Conservation (phyloP, 2,797 vertebrate genomes). For the Eidolon dupreanum region DNA sequence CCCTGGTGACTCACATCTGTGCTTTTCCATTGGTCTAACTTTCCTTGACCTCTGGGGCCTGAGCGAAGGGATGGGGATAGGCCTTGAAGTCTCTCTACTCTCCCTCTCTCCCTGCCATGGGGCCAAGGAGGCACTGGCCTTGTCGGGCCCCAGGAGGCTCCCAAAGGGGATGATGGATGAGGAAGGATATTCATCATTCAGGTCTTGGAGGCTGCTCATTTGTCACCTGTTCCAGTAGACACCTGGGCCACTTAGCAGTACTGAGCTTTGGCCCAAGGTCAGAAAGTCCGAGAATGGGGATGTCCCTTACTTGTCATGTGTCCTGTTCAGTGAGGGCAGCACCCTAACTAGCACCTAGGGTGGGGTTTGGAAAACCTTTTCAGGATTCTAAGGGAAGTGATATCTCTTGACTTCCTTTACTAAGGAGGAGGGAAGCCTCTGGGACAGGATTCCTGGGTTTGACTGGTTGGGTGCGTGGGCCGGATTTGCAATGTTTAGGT, state of each 20-base stretch:
- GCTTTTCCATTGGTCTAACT: neutral
- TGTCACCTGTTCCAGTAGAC: neutral
- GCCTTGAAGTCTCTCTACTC: neutral
- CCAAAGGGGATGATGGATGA: neutral
- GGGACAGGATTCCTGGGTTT: neutral
- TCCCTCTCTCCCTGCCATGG: neutral
- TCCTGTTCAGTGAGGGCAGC: neutral
- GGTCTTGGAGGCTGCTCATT: neutral
- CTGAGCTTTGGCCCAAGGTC: neutral
- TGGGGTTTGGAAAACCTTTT: neutral
- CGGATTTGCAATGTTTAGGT: rapidly evolving
- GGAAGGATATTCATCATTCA: neutral
- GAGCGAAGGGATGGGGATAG: neutral
- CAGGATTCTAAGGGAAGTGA: neutral
- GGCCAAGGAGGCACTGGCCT: neutral
- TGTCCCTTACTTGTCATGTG: neutral
- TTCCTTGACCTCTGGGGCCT: neutral
- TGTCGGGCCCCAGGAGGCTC: neutral
- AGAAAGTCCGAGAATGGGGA: neutral
- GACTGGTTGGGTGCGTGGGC: neutral
- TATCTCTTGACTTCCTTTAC: neutral
- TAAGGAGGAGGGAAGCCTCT: neutral
- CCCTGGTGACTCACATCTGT: neutral
- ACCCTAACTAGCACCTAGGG: neutral
- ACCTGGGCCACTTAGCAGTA: neutral